Evolutionary conservation across 2,888 invertebrate genomes (phyloP).

Genomic region (Ophion ventricosus): DNA sequence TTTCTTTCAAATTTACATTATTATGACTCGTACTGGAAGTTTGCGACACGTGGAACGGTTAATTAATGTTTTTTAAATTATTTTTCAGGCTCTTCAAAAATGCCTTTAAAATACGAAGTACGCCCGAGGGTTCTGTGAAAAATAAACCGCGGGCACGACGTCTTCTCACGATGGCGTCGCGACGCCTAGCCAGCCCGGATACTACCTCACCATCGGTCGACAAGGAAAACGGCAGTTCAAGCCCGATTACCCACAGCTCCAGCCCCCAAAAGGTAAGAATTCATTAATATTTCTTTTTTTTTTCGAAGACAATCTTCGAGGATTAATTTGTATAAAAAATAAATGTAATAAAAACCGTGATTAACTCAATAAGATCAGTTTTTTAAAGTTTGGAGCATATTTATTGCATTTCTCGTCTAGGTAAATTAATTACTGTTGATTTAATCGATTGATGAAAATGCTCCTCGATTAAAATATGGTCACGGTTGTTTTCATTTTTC

Average conservation of each 20-base stretch:
- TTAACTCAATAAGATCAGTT: neutral
- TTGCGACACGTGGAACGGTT: neutral
- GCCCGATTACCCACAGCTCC: constrained; percentile 67
- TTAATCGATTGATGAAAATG: no score
- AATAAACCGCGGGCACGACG: constrained; percentile 71
- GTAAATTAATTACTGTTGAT: neutral
- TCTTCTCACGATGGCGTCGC: constrained; percentile 75
- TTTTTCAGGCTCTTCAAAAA: constrained; percentile 79
- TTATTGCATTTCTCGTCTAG: neutral
- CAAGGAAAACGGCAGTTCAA: constrained; percentile 77
- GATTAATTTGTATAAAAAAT: neutral
- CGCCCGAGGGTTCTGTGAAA: constrained; percentile 76
- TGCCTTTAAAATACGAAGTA: constrained; percentile 79
- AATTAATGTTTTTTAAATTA: constrained; percentile 14
- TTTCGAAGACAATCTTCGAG: neutral
- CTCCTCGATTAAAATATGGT: no score
- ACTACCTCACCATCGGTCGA: constrained; percentile 71
- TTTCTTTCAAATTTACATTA: neutral
- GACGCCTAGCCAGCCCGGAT: constrained; percentile 74
- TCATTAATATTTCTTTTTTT: neutral
- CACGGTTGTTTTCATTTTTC: no score
- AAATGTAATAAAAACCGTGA: no score
- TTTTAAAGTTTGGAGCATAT: neutral
- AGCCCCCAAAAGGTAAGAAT: constrained; percentile 78
- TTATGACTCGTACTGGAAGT: neutral